These are phyloP conservation scores for Parauchenoglanis punctatus DNA, from an alignment of 2,797 vertebrate genomes.

Conservation along the genomic window DNA sequence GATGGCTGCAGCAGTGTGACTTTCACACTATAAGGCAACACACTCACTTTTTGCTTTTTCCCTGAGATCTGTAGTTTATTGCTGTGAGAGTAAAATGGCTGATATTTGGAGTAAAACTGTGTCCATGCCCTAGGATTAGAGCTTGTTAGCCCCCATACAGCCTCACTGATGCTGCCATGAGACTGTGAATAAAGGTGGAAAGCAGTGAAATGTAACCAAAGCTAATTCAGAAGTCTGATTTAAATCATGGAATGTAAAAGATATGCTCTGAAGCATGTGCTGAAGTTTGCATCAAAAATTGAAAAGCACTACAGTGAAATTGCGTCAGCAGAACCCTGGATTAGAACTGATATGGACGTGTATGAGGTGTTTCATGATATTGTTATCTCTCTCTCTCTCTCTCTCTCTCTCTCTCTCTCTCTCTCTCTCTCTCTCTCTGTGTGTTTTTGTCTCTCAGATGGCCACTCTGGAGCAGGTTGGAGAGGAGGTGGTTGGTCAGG, in stretches of 20 bases:
- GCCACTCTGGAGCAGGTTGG: conserved; percentile 87
- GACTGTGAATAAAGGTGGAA: conserved; percentile 8
- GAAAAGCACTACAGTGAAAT: conserved; percentile 1
- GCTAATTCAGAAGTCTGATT: conserved; percentile 20
- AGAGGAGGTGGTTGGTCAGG: conserved; percentile 89
- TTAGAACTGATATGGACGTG: neutral
- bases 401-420: conserved; percentile 15
- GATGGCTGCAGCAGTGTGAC: conserved; percentile 33
- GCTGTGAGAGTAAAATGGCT: conserved; percentile 42
- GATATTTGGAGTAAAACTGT: conserved; percentile 49
- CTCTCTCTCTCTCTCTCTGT: neutral
- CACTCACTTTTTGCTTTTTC: conserved; percentile 26
- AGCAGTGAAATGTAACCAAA: conserved; percentile 11
- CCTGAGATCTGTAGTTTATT: conserved; percentile 36
- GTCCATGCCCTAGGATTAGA: conserved; percentile 42
- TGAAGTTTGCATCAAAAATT: neutral
- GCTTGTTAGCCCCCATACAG: conserved; percentile 19
- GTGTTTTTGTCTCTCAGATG: conserved; percentile 71
- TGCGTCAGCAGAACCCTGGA: neutral
- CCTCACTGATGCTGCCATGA: conserved; percentile 23
- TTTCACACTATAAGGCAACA: conserved; percentile 35
- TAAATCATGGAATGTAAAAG: conserved; percentile 33
- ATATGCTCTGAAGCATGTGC: conserved; percentile 10
- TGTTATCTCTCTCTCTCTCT: neutral
- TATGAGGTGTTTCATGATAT: neutral